A percentile compares a stretch with the other conserved stretches of the same genome.
These are phyloP conservation scores for Pseudococcus jackbeardsleyi DNA, from an alignment of 2,888 invertebrate species.

Conservation along the genomic window DNA sequence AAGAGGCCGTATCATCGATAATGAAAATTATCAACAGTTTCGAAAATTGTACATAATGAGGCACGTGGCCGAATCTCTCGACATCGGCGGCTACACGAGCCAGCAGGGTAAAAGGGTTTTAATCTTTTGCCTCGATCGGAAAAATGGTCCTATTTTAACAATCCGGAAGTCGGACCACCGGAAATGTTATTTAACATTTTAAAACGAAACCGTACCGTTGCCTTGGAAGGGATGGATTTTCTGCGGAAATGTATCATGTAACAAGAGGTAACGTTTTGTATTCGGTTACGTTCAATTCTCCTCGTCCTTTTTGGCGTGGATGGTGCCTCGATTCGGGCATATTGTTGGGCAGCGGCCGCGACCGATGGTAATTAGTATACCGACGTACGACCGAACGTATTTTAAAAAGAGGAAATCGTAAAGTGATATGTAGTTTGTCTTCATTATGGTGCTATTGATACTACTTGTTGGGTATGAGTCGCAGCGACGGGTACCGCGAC, in stretches of 20 bases:
- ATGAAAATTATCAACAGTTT: constrained; percentile 59
- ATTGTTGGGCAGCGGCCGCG: not conserved
- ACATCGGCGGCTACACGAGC: constrained; percentile 7
- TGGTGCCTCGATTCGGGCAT: not conserved
- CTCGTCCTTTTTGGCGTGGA: not conserved
- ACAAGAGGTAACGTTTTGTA: constrained; percentile 46
- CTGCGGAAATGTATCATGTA: constrained; percentile 64
- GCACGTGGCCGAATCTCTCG: constrained; percentile 38
- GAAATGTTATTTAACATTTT: constrained; percentile 64
- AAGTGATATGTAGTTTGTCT: constrained; percentile 58
- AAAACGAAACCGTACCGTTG: constrained; percentile 40
- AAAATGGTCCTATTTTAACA: constrained; percentile 51
- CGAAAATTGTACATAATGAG: constrained; percentile 61
- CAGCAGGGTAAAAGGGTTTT: constrained; percentile 53
- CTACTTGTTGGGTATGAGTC: not conserved
- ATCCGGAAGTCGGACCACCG: constrained; percentile 64
- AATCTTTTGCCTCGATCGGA: constrained; percentile 28
- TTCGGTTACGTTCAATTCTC: not conserved
- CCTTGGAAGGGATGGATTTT: constrained; percentile 19
- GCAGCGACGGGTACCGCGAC: not conserved
- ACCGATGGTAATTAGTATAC: constrained; percentile 56
- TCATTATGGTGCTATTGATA: constrained; percentile 57
- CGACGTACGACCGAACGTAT: not conserved
- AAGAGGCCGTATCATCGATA: constrained; percentile 1
- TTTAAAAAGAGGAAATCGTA: constrained; percentile 28